phyloP scores from a whole-genome alignment of 2,113 vertebrate species.

The Ploceus nigricollis region DNA sequence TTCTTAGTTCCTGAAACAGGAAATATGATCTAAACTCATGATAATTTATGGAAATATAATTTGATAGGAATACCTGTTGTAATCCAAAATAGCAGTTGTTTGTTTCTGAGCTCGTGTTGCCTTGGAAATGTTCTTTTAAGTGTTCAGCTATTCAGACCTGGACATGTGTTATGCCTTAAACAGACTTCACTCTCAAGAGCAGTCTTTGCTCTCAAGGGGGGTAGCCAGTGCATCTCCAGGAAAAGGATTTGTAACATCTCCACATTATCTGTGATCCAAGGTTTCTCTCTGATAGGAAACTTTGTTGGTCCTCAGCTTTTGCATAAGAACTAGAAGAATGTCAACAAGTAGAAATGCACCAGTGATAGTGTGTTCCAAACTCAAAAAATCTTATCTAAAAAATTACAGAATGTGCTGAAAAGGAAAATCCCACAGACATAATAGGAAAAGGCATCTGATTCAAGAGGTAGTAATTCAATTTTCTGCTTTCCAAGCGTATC shows the following conservation, averaged over 20 bases:
- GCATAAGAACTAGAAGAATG: not conserved
- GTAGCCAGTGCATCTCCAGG: not conserved
- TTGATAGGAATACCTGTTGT: not conserved
- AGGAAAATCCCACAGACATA: not conserved
- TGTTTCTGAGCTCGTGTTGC: not conserved
- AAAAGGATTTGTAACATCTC: not conserved
- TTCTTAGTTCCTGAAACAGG: not conserved
- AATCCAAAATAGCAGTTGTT: not conserved
- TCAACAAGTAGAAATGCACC: not conserved
- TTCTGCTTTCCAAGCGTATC: not conserved
- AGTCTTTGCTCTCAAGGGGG: not conserved
- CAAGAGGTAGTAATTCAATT: not conserved
- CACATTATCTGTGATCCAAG: not conserved
- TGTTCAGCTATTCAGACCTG: not conserved
- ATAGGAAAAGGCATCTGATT: not conserved
- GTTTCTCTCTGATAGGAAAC: not conserved
- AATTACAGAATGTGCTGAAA: not conserved
- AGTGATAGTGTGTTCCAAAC: not conserved
- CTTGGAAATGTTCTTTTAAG: not conserved
- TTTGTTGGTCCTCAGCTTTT: not conserved
- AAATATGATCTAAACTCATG: not conserved
- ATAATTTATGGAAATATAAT: not conserved
- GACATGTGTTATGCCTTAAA: not conserved
- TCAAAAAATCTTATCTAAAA: not conserved
- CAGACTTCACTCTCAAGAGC: not conserved